Evolutionary conservation across 2,888 invertebrate genomes (phyloP), one percentile per base, ranked within the genome.

Genomic region (Lochmaea capreae): DNA sequence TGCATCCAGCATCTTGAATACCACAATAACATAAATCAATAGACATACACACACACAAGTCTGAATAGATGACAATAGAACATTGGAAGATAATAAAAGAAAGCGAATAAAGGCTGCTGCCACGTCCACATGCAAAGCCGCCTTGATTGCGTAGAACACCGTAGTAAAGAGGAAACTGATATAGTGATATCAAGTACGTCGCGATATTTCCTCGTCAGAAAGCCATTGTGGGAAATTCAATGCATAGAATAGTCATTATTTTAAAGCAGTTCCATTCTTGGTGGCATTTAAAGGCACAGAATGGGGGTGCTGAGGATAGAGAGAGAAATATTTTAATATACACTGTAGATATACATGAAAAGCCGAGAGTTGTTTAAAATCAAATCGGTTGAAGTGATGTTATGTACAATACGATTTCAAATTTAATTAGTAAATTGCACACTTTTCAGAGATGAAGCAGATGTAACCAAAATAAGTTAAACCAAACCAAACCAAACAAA

Each of bases 221-320:
- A 78, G 77, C 80, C 81, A 82, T 83, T 83, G 83, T 81, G 81
- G 80, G 79, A 79, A 81, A 81, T 76, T 82, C 83, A 81, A 83
- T 83, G 83, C 83, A 83, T 83, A 83, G 83, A 83, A 83, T 83
- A 80, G 83, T 82, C 83, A 83, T 83, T 83, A 83, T 83, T 83
- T 82, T 81, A 80, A 80, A 77, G 75, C 74, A 76, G 77, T 77
- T 80, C 77, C 78, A 77, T 76, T 75, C 73, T 75, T 72, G 74
- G 70, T 43, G 62, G 54, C 43, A 63, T 59, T 67, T 59, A 59
- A 46, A 67, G 49, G 58, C 18, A 3, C 62, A 33, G 43, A 16
- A 42, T 63, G 18, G 42, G 62, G 62, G 43, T 63, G 43, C 16
- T 18, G 43, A 11, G 16, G 43, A 63, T 63, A 18, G 39, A 43